Evolutionary conservation across 2,888 invertebrate genomes (phyloP).

Genomic region (Dichetophora obliterata): DNA sequence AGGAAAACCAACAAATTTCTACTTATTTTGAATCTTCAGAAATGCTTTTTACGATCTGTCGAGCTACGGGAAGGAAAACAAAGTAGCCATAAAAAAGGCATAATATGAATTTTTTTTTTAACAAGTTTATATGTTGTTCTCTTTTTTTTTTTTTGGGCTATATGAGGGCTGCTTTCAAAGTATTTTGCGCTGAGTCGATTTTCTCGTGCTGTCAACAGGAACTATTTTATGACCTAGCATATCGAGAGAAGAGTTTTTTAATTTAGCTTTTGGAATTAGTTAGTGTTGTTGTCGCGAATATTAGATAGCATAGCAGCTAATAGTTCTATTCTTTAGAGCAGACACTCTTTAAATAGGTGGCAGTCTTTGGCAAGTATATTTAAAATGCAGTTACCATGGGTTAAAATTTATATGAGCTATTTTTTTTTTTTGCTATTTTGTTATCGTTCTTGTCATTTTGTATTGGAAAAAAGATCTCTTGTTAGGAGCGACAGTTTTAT

Average conservation of each 20-base stretch:
- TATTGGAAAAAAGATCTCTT: neutral
- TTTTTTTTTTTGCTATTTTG: neutral
- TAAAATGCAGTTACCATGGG: neutral
- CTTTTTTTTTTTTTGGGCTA: neutral
- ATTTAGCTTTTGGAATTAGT: neutral
- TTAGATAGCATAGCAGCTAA: neutral
- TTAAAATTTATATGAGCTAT: neutral
- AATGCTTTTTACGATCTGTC: slow-evolving; percentile 22
- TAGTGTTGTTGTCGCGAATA: neutral
- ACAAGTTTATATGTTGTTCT: neutral
- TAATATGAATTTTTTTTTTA: neutral
- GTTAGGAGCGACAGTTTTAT: neutral
- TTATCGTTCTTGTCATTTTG: neutral
- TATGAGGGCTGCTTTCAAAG: neutral
- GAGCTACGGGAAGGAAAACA: neutral
- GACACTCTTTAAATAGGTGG: neutral
- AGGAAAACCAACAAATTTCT: neutral
- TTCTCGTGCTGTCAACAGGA: slow-evolving; percentile 10
- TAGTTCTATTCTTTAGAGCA: neutral
- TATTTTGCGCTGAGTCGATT: neutral
- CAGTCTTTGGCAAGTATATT: too few relatives aligned
- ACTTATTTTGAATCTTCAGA: slow-evolving; percentile 12
- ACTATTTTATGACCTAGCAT: slow-evolving; percentile 4
- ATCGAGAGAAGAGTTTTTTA: neutral
- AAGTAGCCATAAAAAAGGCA: slow-evolving; percentile 38